Evolutionary conservation across 2,888 invertebrate species (phyloP).

Genomic region (Coelogynopora nodosa): DNA sequence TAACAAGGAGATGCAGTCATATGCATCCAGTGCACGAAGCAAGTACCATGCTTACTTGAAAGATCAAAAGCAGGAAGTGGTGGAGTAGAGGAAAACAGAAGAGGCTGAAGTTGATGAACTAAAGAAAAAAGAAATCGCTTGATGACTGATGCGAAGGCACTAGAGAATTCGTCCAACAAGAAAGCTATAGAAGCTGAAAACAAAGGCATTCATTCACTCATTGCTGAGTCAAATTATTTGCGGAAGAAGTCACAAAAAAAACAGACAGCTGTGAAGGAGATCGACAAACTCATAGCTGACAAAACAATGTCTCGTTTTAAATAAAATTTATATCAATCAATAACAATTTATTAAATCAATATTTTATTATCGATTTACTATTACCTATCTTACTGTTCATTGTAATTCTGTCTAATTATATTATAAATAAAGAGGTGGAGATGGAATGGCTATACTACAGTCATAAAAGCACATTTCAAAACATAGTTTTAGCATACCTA

Average conservation of each 20-base stretch:
- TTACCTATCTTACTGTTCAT: background rate
- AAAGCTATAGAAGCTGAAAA: background rate
- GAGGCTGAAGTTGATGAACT: background rate
- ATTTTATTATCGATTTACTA: background rate
- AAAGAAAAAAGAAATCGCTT: background rate
- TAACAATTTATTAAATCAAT: background rate
- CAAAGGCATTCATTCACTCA: background rate
- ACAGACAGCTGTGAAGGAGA: slow-evolving; percentile 19
- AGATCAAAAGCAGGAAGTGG: background rate
- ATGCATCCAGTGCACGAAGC: background rate
- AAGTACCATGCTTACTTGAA: background rate
- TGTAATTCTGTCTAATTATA: background rate
- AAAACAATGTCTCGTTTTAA: background rate
- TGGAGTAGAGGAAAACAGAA: background rate
- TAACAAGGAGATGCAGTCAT: background rate
- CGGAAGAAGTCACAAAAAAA: slow-evolving; percentile 12
- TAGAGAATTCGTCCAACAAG: background rate
- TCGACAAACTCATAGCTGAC: slow-evolving; percentile 11
- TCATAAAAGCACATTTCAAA: too few species aligned
- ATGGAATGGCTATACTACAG: too few species aligned
- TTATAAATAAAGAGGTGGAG: too few species aligned
- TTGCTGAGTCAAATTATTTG: slow-evolving; percentile 1
- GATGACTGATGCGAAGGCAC: background rate
- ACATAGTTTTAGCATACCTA: too few species aligned
- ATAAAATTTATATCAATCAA: background rate